Evolutionary conservation across 2,888 invertebrate genomes (phyloP), one percentile per base, ranked within the genome.

Genomic region (Cephonodes hylas): DNA sequence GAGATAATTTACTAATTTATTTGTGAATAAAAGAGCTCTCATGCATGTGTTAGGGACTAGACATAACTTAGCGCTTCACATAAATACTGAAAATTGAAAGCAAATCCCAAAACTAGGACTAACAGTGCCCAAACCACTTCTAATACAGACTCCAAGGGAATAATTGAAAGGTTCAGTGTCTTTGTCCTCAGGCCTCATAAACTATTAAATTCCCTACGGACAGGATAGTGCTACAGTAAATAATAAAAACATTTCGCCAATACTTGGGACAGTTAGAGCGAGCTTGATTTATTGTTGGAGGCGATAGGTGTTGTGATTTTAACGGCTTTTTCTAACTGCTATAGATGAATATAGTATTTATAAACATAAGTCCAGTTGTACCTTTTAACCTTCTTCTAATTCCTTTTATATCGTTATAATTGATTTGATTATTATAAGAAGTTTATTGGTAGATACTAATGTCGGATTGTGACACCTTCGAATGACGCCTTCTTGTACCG

Each of bases 211-310:
- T 46, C 45, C 8, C 45, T 3, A 13, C n/a, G 25, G 25, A 46
- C 46, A n/a, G n/a, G 13, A 46, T n/a, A 23, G 22, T 46, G 23
- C 27, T n/a, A n/a, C 4, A n/a, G 59, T 10, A 13, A 27, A 20
- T 22, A 38, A 61, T 63, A 60, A 64, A 60, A 56, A 46, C 63
- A 34, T 60, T 60, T 60, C 58, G 65, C 38, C 38, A n/a, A 38
- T 38, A 38, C 38, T 38, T 38, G n/a, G n/a, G n/a, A n/a, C n/a
- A n/a, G n/a, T n/a, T 5, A 38, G 5, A 10, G 38, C 38, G 38
- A 4, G n/a, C 13, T n/a, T 38, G 38, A 38, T 38, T 38, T 38
- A 38, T 38, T 13, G 38, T n/a, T n/a, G n/a, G 38, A n/a, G 10
- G 10, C n/a, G 3, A n/a, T 38, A n/a, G 38, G n/a, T 38, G 4